Conservation (phyloP, 2,113 vertebrate genomes). For the Sclerurus mexicanus region DNA sequence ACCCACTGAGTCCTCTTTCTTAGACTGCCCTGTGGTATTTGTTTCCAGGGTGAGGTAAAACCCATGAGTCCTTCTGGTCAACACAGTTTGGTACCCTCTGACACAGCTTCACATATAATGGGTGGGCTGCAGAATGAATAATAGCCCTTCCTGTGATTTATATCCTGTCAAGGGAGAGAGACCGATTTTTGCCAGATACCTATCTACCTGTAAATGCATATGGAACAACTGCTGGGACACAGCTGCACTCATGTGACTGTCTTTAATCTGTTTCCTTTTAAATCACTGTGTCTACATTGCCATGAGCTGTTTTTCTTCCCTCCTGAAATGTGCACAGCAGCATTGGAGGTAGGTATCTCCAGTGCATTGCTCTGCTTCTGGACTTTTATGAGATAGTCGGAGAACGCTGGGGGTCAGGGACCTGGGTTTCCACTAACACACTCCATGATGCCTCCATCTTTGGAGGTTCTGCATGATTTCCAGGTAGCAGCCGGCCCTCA, state of each 20-base stretch:
- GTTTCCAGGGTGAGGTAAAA: neutral
- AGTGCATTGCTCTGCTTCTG: neutral
- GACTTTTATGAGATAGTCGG: neutral
- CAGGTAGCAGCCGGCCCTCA: neutral
- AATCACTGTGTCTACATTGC: neutral
- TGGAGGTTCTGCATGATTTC: neutral
- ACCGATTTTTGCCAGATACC: neutral
- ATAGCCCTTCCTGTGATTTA: neutral
- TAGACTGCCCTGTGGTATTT: neutral
- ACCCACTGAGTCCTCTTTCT: neutral
- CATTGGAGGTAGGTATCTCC: neutral
- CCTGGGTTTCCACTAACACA: neutral
- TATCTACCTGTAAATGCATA: neutral
- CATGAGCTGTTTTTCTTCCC: neutral
- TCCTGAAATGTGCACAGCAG: neutral
- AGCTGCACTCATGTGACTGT: neutral
- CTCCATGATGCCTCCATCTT: neutral
- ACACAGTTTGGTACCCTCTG: neutral
- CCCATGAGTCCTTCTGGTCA: neutral
- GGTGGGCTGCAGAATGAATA: neutral
- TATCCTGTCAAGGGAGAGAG: neutral
- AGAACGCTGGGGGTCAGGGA: neutral
- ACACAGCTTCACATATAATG: neutral
- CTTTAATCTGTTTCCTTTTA: slow-evolving; percentile 25
- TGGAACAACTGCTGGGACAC: neutral